phyloP scores from a whole-genome alignment of 2,888 invertebrate genomes.

The Perithous albicinctus region DNA sequence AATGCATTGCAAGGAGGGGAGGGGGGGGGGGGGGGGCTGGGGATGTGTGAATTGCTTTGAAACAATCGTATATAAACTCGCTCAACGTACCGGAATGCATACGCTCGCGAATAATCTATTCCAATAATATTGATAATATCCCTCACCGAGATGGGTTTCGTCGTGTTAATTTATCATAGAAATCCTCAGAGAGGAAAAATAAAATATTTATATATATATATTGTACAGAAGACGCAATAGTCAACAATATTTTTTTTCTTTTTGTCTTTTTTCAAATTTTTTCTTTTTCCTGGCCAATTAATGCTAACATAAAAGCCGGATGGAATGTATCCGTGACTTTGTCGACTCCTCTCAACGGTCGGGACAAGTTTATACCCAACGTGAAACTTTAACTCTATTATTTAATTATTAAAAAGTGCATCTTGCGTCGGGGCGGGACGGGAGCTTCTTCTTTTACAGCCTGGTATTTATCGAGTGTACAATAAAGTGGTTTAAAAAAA shows the following conservation, averaged over 20 bases:
- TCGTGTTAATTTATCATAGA: slow-evolving; percentile 42
- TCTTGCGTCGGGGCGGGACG: slow-evolving; percentile 17
- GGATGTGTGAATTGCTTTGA: slow-evolving; percentile 18
- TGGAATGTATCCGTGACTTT: slow-evolving; percentile 65
- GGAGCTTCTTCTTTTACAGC: background rate
- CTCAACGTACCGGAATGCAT: background rate
- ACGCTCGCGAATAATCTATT: background rate
- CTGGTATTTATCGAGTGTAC: background rate
- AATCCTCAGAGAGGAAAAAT: background rate
- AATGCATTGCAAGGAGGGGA: slow-evolving; percentile 41
- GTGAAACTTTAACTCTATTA: slow-evolving; percentile 28
- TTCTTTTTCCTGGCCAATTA: slow-evolving; percentile 22
- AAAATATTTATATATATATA: too few species aligned
- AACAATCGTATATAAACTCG: slow-evolving; percentile 6
- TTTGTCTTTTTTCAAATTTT: too few species aligned
- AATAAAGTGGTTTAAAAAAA: too few species aligned
- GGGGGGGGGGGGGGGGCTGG: too few species aligned
- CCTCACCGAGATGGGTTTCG: slow-evolving; percentile 39
- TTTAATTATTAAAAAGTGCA: slow-evolving; percentile 29
- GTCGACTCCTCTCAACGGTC: slow-evolving; percentile 36
- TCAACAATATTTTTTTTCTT: slow-evolving; percentile 23
- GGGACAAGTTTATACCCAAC: slow-evolving; percentile 25
- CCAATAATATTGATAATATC: slow-evolving; percentile 27
- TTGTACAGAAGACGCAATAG: slow-evolving; percentile 51
- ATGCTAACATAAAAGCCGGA: slow-evolving; percentile 58